Base-by-base conservation (phyloP, 2,888 invertebrate genomes). In the Lasiommata megera region DNA sequence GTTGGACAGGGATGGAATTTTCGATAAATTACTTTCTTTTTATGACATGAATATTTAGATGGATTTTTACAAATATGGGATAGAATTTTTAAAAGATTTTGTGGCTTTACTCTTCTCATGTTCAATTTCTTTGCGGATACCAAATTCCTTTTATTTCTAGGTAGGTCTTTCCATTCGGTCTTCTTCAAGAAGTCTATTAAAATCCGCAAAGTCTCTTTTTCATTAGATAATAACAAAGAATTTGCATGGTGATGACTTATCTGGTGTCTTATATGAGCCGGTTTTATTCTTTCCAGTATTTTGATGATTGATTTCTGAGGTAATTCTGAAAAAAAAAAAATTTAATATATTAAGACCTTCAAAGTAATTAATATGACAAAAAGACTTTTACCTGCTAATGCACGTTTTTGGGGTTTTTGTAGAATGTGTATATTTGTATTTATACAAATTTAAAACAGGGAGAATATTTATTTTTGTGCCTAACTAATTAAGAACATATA, bases 231-330 rank as follows among this genome's bases (percentile, higher is more conserved):
- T 0, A 83, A 65, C 50, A 84, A 47, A 2, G 9, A 16, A 9
- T 43, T 9, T 7, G 16, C 12, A 80, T 37, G 61, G 82, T 77
- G 34, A 73, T 34, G 36, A 68, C 82, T 84, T 41, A 90, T 65
- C 1, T 80, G 62, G 53, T 81, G 71, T 63, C 70, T 79, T 83
- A 89, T 84, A 61, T 73, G 86, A 38, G 74, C 65, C 54, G 88
- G 88, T 67, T 87, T 74, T 56, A 89, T 80, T 56, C 66, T 74
- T 66, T 83, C 77, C 38, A 89, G 61, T 66, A 88, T 74, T 44
- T 69, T 81, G 36, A 74, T 63, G 36, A 86, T 67, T 1, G 83
- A 77, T 16, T 76, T 66, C 18, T 73, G 71, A 8, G 88, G 84
- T 63, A 87, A 65, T 43, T 67, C 89, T 89, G 80, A 46, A 84